Evolutionary conservation across 2,113 vertebrate species (phyloP).

Genomic region (Oostethus manadensis): DNA sequence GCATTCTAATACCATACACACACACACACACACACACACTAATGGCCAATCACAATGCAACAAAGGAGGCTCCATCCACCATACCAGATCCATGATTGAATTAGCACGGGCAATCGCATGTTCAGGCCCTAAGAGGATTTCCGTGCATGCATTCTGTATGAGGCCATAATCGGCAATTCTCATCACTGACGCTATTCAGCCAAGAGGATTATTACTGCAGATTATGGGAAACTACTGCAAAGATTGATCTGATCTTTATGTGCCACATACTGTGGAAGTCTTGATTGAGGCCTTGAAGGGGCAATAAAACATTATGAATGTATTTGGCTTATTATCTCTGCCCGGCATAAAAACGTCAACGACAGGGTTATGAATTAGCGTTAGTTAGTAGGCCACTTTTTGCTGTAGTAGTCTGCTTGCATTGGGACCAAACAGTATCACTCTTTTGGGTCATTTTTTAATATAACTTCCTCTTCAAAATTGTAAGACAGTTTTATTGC

Average conservation of each 20-base stretch:
- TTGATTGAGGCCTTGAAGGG: slow-evolving; percentile 12
- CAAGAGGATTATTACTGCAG: slow-evolving; percentile 48
- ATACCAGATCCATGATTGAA: slow-evolving; percentile 60
- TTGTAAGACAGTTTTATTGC: no score
- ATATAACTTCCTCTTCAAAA: no score
- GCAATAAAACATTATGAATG: slow-evolving; percentile 15
- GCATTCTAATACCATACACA: slow-evolving; percentile 24
- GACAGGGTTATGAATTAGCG: background rate
- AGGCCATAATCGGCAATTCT: slow-evolving; percentile 50
- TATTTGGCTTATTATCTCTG: background rate
- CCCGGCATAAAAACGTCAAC: background rate
- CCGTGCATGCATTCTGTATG: slow-evolving; percentile 52
- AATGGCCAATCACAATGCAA: slow-evolving; percentile 48
- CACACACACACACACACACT: slow-evolving; percentile 5
- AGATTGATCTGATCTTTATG: slow-evolving; percentile 13
- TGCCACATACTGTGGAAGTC: slow-evolving; percentile 22
- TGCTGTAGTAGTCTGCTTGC: slow-evolving; percentile 12
- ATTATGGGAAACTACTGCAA: slow-evolving; percentile 46
- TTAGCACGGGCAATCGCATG: slow-evolving; percentile 37
- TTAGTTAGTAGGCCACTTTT: background rate
- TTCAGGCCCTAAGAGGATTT: slow-evolving; percentile 60
- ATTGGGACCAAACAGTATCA: background rate
- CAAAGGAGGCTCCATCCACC: slow-evolving; percentile 39
- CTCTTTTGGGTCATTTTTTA: no score
- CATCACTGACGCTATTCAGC: slow-evolving; percentile 40